phyloP scores from a whole-genome alignment of 2,888 invertebrate species.

The Luperina testacea region DNA sequence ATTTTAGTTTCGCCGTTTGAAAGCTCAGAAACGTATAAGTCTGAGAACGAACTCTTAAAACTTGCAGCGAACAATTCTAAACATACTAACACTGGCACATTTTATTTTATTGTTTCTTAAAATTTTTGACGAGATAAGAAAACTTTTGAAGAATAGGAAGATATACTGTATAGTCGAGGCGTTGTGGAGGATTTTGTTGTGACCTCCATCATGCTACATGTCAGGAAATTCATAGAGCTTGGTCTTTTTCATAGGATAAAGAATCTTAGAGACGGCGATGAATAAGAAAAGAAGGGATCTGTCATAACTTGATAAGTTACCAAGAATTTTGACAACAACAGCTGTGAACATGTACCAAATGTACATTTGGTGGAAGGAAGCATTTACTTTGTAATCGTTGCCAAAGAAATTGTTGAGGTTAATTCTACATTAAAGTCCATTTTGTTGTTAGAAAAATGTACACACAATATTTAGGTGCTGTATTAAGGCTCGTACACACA shows the following conservation, averaged over 20 bases:
- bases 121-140: constrained; percentile 32
- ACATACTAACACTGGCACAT: constrained; percentile 25
- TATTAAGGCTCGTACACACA: no score
- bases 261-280: constrained; percentile 8
- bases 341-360: background rate
- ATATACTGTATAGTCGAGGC: background rate
- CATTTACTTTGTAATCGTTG: background rate
- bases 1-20: constrained; percentile 41
- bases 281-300: background rate
- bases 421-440: background rate
- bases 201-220: background rate
- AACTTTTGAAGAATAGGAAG: constrained; percentile 12
- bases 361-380: background rate
- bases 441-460: background rate
- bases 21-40: constrained; percentile 37
- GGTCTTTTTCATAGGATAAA: constrained; percentile 9
- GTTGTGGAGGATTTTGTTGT: constrained; percentile 2
- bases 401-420: background rate
- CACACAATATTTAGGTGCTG: background rate
- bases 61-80: constrained; percentile 35
- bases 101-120: constrained; percentile 30
- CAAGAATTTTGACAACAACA: background rate
- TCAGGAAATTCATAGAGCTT: constrained; percentile 7
- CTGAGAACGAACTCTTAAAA: constrained; percentile 30
- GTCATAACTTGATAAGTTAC: background rate